These are phyloP conservation scores for Salmo trutta DNA, from an alignment of 2,797 vertebrate species.

Conservation along the genomic window DNA sequence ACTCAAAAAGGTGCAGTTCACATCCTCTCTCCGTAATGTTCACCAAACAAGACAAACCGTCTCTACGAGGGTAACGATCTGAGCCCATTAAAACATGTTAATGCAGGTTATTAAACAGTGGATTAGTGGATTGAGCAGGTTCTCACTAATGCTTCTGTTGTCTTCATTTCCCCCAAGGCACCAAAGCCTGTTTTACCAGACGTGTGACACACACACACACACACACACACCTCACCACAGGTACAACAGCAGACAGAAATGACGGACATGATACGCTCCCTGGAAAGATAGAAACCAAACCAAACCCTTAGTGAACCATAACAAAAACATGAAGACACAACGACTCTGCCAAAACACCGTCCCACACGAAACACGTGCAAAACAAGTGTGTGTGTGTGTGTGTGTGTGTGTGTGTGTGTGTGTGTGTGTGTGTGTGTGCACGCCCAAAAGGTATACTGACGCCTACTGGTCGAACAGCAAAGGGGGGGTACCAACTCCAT, in stretches of 20 bases:
- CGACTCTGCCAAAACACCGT: constrained; percentile 54
- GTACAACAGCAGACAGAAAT: constrained; percentile 67
- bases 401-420: too few relatives aligned
- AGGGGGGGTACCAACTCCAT: too few relatives aligned
- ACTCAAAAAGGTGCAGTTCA: too few relatives aligned
- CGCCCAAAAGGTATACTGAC: too few relatives aligned
- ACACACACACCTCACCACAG: constrained; percentile 60
- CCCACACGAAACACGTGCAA: too few relatives aligned
- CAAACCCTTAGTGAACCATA: constrained; percentile 37
- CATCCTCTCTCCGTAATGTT: neutral
- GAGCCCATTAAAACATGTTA: neutral
- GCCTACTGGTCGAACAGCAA: too few relatives aligned
- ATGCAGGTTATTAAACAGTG: neutral
- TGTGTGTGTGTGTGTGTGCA: too few relatives aligned
- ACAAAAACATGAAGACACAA: constrained; percentile 55
- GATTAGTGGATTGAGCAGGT: neutral
- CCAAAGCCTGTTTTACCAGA: neutral
- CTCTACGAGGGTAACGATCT: neutral
- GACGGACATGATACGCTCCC: constrained; percentile 61
- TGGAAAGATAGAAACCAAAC: neutral
- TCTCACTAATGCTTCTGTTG: constrained; percentile 15
- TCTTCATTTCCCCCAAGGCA: constrained; percentile 19
- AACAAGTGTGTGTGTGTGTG: too few relatives aligned
- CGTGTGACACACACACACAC: neutral
- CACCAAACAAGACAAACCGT: neutral